These are phyloP conservation scores for Picus viridis DNA, from an alignment of 2,797 vertebrate species.

Conservation along the genomic window DNA sequence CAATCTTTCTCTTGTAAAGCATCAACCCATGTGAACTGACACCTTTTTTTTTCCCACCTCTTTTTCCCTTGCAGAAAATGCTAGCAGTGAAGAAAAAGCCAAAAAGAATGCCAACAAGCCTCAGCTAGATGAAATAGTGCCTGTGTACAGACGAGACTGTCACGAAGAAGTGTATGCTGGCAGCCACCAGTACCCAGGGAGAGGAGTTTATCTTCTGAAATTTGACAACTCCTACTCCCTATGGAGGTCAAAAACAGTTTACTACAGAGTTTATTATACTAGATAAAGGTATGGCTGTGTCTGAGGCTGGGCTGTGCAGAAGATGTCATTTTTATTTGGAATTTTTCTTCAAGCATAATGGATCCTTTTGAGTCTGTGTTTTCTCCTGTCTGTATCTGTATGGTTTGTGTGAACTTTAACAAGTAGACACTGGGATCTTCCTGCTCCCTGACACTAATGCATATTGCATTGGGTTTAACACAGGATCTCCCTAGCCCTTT, in stretches of 20 bases:
- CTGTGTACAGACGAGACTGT: slow-evolving; percentile 99
- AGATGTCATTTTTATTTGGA: slow-evolving; percentile 71
- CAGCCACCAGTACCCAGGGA: slow-evolving; percentile 98
- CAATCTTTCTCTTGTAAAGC: not conserved
- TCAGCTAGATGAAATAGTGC: slow-evolving; percentile 98
- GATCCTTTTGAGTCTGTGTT: slow-evolving; percentile 75
- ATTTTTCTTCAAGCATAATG: slow-evolving; percentile 76
- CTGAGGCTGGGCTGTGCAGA: slow-evolving; percentile 74
- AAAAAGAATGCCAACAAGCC: slow-evolving; percentile 94
- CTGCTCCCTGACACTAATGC: slow-evolving; percentile 67
- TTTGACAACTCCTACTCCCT: slow-evolving; percentile 99
- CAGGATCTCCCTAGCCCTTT: slow-evolving; percentile 61
- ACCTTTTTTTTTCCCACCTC: not conserved
- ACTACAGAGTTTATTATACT: slow-evolving; percentile 99
- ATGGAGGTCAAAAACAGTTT: slow-evolving; percentile 99
- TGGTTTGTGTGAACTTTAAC: slow-evolving; percentile 74
- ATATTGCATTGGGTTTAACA: slow-evolving; percentile 69
- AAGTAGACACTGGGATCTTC: slow-evolving; percentile 71
- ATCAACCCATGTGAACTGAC: not conserved
- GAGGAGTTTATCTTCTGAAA: slow-evolving; percentile 98
- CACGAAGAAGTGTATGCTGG: slow-evolving; percentile 98
- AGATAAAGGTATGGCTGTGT: slow-evolving; percentile 87
- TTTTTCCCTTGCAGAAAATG: slow-evolving; percentile 77
- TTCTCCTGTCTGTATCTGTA: slow-evolving; percentile 69
- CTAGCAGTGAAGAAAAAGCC: slow-evolving; percentile 90